A percentile compares a stretch with the other conserved stretches of the same genome.
Evolutionary conservation across 2,113 vertebrate genomes (phyloP).

Genomic region (Lepisosteus osseus): DNA sequence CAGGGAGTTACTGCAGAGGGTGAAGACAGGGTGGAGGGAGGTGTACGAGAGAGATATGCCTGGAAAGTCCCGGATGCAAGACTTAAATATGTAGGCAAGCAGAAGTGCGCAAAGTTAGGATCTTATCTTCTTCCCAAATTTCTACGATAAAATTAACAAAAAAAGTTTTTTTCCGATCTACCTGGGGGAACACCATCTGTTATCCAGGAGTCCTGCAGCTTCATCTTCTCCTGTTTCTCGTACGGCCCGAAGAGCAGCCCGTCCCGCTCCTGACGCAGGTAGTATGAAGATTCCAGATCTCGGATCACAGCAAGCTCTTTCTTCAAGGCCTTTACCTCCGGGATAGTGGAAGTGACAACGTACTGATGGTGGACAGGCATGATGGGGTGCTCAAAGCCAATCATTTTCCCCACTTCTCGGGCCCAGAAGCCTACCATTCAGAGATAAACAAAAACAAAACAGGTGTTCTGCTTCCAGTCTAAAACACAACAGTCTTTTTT

Average conservation of each 20-base stretch:
- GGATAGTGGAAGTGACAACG: slow-evolving; percentile 84
- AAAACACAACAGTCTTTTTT: neutral
- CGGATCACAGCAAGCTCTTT: slow-evolving; percentile 87
- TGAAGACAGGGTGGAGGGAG: too few species aligned
- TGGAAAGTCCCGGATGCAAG: too few species aligned
- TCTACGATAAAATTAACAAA: neutral
- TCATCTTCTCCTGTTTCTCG: slow-evolving; percentile 91
- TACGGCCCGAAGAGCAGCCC: slow-evolving; percentile 93
- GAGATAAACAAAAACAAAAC: neutral
- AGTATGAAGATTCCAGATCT: slow-evolving; percentile 90
- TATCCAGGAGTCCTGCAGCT: slow-evolving; percentile 89
- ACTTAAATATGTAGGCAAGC: too few species aligned
- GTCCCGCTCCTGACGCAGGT: slow-evolving; percentile 89
- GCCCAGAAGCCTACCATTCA: slow-evolving; percentile 87
- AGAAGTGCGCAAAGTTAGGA: too few species aligned
- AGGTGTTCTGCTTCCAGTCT: too few species aligned
- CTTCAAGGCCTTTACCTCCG: slow-evolving; percentile 88
- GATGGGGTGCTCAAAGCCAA: slow-evolving; percentile 86
- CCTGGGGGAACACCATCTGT: slow-evolving; percentile 84
- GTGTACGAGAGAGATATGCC: too few species aligned
- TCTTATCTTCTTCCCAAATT: too few species aligned
- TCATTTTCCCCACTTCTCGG: slow-evolving; percentile 83
- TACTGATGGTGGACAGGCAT: slow-evolving; percentile 98
- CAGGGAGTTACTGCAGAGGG: too few species aligned
- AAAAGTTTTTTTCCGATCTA: slow-evolving; percentile 40